Percentiles rank a stretch among this genome's conserved stretches.
These are phyloP conservation scores for Chloroclysta siterata DNA, from an alignment of 2,888 invertebrate species.

Conservation along the genomic window DNA sequence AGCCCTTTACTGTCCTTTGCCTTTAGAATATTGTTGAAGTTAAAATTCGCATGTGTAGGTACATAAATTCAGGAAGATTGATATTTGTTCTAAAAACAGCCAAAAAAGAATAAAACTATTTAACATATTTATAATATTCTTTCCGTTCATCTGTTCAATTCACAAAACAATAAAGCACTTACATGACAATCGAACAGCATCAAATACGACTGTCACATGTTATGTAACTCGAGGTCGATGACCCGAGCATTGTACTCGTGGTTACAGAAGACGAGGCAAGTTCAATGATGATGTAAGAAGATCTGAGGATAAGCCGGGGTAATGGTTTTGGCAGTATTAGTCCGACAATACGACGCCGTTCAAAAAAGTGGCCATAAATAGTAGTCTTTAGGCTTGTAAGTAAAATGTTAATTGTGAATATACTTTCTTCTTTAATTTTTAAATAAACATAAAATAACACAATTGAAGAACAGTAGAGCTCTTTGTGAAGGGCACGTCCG, in stretches of 20 bases:
- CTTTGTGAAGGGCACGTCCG: too few species aligned
- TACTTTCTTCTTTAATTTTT: too few species aligned
- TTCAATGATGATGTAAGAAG: conserved; percentile 27
- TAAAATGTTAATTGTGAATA: too few species aligned
- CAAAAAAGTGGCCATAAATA: background rate
- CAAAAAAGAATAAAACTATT: too few species aligned
- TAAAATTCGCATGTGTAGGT: too few species aligned
- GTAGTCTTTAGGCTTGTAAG: too few species aligned
- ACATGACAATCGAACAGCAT: conserved; percentile 2
- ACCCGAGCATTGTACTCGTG: conserved; percentile 20
- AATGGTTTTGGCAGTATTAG: conserved; percentile 27
- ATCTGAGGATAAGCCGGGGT: conserved; percentile 21
- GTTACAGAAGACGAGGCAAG: conserved; percentile 20
- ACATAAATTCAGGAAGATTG: too few species aligned
- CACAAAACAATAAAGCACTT: background rate
- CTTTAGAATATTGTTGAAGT: too few species aligned
- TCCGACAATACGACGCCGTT: conserved; percentile 6
- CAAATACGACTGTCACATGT: conserved; percentile 23
- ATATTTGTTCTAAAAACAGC: too few species aligned
- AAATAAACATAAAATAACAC: too few species aligned
- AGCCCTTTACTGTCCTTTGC: too few species aligned
- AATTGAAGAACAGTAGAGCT: too few species aligned
- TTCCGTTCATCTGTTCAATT: background rate
- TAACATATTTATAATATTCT: background rate
- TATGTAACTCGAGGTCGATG: conserved; percentile 22